A percentile compares a stretch with the other conserved stretches of the same genome.
Conservation (phyloP, 92 coral and sea anemone species). For the Actinostola sp. region DNA sequence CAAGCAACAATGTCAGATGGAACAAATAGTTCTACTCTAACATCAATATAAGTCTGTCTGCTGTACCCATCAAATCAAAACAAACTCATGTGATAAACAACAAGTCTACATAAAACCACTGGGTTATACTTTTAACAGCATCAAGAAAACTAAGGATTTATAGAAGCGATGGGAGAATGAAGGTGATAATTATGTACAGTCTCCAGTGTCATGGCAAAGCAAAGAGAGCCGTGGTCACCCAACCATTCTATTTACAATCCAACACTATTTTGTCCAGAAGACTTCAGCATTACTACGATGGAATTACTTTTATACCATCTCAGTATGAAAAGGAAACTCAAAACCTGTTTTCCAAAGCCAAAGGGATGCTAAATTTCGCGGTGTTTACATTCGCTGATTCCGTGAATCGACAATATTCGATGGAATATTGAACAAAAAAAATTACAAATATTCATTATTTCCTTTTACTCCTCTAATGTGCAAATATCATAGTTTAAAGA, state of each 20-base stretch:
- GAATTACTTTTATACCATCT: not conserved
- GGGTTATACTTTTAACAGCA: no score
- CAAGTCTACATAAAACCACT: not conserved
- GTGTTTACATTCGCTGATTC: slow-evolving; percentile 12
- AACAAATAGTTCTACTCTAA: not conserved
- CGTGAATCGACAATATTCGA: not conserved
- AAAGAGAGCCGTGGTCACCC: slow-evolving; percentile 9
- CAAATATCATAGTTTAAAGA: not conserved
- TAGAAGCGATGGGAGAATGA: not conserved
- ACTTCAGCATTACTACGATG: not conserved
- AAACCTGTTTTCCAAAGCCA: not conserved
- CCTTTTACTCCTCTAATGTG: not conserved
- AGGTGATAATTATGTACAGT: not conserved
- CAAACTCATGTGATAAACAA: not conserved
- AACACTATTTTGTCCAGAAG: not conserved
- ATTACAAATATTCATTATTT: not conserved
- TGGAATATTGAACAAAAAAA: not conserved
- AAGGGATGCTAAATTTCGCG: not conserved
- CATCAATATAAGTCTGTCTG: not conserved
- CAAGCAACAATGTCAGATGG: not conserved
- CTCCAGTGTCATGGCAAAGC: not conserved
- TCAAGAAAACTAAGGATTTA: not conserved
- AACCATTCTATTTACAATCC: slow-evolving; percentile 25
- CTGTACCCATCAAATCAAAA: not conserved
- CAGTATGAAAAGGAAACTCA: slow-evolving; percentile 10